Evolutionary conservation across 64 coral and sea anemone genomes (phyloP).

Genomic region (Dendronephthya gigantea): DNA sequence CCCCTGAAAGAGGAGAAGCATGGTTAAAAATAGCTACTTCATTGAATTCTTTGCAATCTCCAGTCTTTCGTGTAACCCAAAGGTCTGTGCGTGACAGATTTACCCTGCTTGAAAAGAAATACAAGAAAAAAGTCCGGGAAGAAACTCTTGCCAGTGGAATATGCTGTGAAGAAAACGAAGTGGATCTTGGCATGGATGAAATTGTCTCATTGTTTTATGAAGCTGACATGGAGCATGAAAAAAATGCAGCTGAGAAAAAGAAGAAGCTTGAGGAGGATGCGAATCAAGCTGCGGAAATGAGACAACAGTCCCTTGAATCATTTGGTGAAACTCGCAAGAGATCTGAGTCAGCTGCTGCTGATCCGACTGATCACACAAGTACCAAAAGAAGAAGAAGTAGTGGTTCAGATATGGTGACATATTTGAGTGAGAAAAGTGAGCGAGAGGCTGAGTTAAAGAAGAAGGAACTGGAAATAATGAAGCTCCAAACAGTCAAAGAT

Average conservation of each 20-base stretch:
- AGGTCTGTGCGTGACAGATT: conserved; percentile 25
- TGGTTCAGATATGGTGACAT: background rate
- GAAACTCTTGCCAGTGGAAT: conserved; percentile 40
- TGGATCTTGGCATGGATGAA: conserved; percentile 14
- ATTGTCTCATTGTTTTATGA: conserved; percentile 33
- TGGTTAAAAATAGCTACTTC: conserved; percentile 30
- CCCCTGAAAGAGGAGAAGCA: conserved; percentile 36
- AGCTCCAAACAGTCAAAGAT: background rate
- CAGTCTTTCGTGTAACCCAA: conserved; percentile 37
- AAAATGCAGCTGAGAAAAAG: conserved; percentile 29
- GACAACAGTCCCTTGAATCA: background rate
- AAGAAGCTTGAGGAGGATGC: conserved; percentile 20
- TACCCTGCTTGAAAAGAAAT: conserved; percentile 26
- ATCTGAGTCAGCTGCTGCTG: background rate
- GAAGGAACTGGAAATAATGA: background rate
- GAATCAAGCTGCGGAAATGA: background rate
- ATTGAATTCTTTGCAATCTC: conserved; percentile 37
- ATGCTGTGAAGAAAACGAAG: conserved; percentile 26
- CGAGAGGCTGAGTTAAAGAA: background rate
- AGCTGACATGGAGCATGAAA: conserved; percentile 29
- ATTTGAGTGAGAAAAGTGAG: background rate
- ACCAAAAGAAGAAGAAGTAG: background rate
- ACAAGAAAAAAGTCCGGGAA: conserved; percentile 25
- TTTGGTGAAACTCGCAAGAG: background rate
- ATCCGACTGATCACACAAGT: background rate